phyloP scores from a whole-genome alignment of 2,113 vertebrate genomes.

The Chrysemys picta region DNA sequence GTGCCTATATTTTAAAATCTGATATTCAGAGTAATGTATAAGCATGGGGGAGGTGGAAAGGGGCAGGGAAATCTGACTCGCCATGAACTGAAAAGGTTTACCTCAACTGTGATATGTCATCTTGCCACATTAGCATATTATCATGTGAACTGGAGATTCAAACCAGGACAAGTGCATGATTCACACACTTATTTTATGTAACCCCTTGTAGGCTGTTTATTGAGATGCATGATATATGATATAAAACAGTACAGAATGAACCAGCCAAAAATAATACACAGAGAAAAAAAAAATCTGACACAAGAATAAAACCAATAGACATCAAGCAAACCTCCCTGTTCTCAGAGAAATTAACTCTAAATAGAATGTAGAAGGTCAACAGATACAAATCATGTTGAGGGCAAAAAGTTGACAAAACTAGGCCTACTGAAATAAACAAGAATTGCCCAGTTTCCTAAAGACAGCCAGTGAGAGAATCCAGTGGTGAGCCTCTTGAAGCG shows the following conservation, averaged over 20 bases:
- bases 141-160: background rate
- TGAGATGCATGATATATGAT: no score
- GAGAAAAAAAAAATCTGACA: background rate
- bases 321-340: no score
- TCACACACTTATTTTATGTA: no score
- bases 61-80: background rate
- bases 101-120: background rate
- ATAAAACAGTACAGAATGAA: no score
- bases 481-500: no score
- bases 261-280: background rate
- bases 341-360: background rate
- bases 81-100: background rate
- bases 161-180: no score
- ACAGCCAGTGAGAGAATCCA: no score
- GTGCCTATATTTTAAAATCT: background rate
- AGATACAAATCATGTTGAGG: background rate
- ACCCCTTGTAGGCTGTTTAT: no score
- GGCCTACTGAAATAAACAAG: background rate
- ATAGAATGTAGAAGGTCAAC: background rate
- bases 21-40: background rate
- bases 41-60: background rate
- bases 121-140: background rate
- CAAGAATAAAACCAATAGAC: background rate
- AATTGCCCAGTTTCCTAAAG: no score
- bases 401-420: background rate